Evolutionary conservation across 1,140 invertebrate species (phyloP), one percentile per base, ranked within the genome.

Genomic region (Drosophila pseudoobscura): DNA sequence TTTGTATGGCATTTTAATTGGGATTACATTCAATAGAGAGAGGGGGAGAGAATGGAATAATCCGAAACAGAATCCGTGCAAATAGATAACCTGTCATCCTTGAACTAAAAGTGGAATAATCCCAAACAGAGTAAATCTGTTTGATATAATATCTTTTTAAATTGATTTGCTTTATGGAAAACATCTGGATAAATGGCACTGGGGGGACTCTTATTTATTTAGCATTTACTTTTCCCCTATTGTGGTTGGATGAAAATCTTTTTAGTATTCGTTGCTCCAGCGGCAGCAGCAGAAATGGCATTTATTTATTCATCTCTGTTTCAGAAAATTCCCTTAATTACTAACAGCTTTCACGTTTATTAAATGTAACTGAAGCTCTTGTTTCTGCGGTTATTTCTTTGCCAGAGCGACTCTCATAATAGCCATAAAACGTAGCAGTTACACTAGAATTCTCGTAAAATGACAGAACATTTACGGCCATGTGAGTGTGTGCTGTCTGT

Each of bases 311-410:
- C 50, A 41, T 29, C 26, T 17, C 31, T 35, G 22, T 11, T 49
- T 13, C 31, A 2, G 35, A 24, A 17, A 39, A n/a, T 39, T 13
- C 35, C 11, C 49, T 46, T 17, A 53, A 20, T 41, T 55, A 39
- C 35, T 39, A 11, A 3, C 11, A 39, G 35, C 35, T 39, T n/a
- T 13, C 24, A 46, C 44, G 68, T 49, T 69, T 68, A 43, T 56
- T 68, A 44, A 68, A 56, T 56, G 44, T n/a, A 31, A 41, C 65
- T 68, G 63, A 68, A 56, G 49, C 31, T 45, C 39, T 64, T 64
- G 59, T 45, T 61, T 13, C 49, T 22, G 64, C 17, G 26, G 43
- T 39, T 46, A 53, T 24, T 50, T 5, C 55, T 41, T n/a, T 63
- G 50, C 31, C 51, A 56, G 49, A 26, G 65, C n/a, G 9, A 17